Evolutionary conservation across 2,113 vertebrate species (phyloP).

Genomic region (Suricata suricatta): DNA sequence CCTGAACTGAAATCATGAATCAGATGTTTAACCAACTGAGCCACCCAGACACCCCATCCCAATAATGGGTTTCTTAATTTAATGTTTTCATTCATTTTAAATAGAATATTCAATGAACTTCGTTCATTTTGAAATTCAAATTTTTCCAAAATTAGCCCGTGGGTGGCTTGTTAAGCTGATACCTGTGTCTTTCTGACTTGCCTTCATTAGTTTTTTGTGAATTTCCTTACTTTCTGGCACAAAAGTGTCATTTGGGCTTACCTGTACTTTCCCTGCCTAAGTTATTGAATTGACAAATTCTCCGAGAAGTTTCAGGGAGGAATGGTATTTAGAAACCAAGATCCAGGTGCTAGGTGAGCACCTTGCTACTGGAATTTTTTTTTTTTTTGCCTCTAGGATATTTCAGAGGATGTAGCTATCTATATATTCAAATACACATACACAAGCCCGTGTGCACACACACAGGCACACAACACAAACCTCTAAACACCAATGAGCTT

Average conservation of each 20-base stretch:
- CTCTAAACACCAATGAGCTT: background rate
- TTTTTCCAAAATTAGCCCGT: background rate
- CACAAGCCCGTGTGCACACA: background rate
- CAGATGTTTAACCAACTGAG: too few relatives aligned
- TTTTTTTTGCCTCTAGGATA: background rate
- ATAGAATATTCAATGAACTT: background rate
- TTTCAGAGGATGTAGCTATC: background rate
- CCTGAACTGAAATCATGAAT: too few relatives aligned
- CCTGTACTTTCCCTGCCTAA: background rate
- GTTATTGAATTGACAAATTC: background rate
- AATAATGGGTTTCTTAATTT: background rate
- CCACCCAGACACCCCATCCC: too few relatives aligned
- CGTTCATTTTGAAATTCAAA: background rate
- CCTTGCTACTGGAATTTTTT: background rate
- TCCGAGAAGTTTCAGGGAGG: background rate
- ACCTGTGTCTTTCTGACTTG: background rate
- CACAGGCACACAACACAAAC: background rate
- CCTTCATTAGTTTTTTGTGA: background rate
- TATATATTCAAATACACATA: background rate
- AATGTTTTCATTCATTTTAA: background rate
- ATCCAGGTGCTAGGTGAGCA: background rate
- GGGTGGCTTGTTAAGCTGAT: background rate
- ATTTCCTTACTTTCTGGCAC: background rate
- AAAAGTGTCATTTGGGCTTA: background rate
- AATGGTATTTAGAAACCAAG: background rate